Conservation (phyloP, 2,888 invertebrate genomes). For the Andrena trimmerana region DNA sequence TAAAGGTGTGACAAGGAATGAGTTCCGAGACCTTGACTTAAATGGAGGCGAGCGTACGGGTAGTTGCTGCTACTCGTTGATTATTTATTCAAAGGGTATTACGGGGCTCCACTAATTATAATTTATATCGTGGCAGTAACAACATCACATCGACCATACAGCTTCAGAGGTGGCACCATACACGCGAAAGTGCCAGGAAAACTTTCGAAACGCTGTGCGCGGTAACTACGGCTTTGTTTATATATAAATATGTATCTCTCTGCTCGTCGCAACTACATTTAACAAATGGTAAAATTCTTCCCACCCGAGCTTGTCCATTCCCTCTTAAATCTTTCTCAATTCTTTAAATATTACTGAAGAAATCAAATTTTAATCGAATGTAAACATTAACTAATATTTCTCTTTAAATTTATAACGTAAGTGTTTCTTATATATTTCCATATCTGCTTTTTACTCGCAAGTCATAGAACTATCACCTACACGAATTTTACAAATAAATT, state of each 20-base stretch:
- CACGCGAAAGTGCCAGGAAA: constrained; percentile 52
- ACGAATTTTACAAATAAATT: too few species aligned
- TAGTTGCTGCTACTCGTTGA: constrained; percentile 78
- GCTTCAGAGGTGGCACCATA: constrained; percentile 51
- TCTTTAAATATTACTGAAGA: too few species aligned
- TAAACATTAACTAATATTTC: too few species aligned
- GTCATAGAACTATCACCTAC: too few species aligned
- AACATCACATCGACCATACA: constrained; percentile 76
- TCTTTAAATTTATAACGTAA: too few species aligned
- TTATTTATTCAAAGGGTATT: constrained; percentile 83
- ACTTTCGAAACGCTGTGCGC: constrained; percentile 44
- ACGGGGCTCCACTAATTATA: constrained; percentile 82
- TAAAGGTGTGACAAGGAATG: constrained; percentile 73
- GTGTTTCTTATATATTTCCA: too few species aligned
- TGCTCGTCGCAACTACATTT: not conserved
- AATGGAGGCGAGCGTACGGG: constrained; percentile 74
- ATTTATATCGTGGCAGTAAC: constrained; percentile 82
- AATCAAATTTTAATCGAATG: too few species aligned
- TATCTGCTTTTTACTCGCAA: too few species aligned
- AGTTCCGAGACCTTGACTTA: constrained; percentile 75
- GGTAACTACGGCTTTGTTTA: constrained; percentile 19
- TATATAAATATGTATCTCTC: constrained; percentile 43
- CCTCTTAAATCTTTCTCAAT: not conserved
- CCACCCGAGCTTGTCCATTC: not conserved
- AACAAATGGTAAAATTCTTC: not conserved